phyloP scores from a whole-genome alignment of 2,113 vertebrate genomes.

The Ia io region DNA sequence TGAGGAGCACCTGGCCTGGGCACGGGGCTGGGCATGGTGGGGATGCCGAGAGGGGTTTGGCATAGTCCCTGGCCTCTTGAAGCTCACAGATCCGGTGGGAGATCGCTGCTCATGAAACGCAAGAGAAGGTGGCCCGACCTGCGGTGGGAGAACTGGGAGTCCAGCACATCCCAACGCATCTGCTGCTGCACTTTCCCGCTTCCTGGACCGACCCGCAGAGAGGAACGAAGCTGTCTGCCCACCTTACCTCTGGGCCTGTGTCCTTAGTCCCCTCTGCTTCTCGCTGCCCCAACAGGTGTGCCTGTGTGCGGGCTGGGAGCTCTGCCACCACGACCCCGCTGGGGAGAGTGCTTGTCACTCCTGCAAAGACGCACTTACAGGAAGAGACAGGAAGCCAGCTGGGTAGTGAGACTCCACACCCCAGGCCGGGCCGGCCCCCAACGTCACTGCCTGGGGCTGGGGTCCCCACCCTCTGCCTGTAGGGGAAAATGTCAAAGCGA shows the following conservation, averaged over 20 bases:
- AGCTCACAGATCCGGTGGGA: not conserved
- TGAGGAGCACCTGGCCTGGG: not conserved
- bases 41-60: not conserved
- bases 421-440: conserved; percentile 30
- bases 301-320: not conserved
- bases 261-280: not conserved
- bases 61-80: not conserved
- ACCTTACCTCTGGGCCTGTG: conserved; percentile 59
- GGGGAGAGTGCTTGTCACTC: not conserved
- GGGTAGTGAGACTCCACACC: not conserved
- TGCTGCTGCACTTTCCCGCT: not conserved
- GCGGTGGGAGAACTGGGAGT: not conserved
- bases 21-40: not conserved
- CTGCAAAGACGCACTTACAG: not conserved
- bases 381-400: conserved; percentile 72
- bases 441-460: conserved; percentile 50
- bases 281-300: not conserved
- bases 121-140: not conserved
- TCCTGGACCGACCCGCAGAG: not conserved
- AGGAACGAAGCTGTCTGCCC: not conserved
- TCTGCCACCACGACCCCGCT: not conserved
- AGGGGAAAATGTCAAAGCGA: conserved; percentile 17
- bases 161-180: rapidly evolving
- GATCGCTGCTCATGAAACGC: not conserved
- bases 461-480: conserved; percentile 42